Evolutionary conservation across 1,140 invertebrate species (phyloP), one percentile per base, ranked within the genome.

Genomic region (Caerostris extrusa): DNA sequence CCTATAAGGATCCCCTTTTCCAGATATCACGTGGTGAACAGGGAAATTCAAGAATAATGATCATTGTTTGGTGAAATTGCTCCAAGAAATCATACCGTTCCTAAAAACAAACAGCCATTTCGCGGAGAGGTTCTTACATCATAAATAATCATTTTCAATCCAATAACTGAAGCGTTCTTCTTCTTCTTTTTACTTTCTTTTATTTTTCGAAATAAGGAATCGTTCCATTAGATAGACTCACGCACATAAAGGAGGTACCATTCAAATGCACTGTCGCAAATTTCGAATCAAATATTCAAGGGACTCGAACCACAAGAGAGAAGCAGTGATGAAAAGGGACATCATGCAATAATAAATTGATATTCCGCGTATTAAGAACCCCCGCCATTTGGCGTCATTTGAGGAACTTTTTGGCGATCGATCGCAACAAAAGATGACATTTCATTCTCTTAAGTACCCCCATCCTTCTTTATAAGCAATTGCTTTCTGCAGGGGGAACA

Each of bases 291-390:
- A 93, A 93, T 93, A 93, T 93, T 93, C 91, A 93, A 71, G 61
- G 87, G 17, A 77, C 57, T 82, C 83, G 19, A 85, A 85, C 83
- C 83, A 85, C n/a, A 85, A 85, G 83, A 85, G 55, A 55, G 77
- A 82, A n/a, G 83, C 90, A 64, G 90, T 86, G 91, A 93, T 86
- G 91, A 93, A 93, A 87, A 93, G 58, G 83, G 81, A 85, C 82
- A 82, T 86, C 91, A 93, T 93, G 91, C 91, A 93, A 93, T 93
- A 93, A 93, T 93, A 93, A 93, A 93, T 93, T 93, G 91, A 93
- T 93, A 93, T 93, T 93, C 81, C 60, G 57, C 55, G 82, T 93
- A 93, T 93, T 93, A 93, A 85, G 83, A 85, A 58, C 60, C 83
- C 91, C 90, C 57, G 34, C 90, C 81, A 91, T 91, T 91, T 91